Percentiles rank a stretch among this genome's conserved stretches.
Evolutionary conservation across 1,140 invertebrate species (phyloP).

Genomic region (Ceratoteleas bidentatus): DNA sequence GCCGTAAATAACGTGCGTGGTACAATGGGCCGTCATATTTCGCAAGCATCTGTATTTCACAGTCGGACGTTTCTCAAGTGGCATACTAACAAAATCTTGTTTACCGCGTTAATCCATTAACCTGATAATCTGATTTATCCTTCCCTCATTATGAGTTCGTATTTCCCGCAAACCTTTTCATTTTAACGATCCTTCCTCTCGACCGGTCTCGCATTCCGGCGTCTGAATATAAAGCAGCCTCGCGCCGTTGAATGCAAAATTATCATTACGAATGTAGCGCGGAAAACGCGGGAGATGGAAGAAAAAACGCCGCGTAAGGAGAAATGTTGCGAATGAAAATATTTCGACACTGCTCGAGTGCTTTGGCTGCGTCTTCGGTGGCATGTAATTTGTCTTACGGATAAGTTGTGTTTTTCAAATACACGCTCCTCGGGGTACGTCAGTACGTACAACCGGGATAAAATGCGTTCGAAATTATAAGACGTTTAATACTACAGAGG

Average conservation of each 20-base stretch:
- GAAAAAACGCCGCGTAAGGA: neutral
- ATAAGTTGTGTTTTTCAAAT: neutral
- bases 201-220: constrained; percentile 17
- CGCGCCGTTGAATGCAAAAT: constrained; percentile 15
- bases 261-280: neutral
- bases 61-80: constrained; percentile 13
- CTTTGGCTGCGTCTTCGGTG: neutral
- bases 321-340: constrained; percentile 20
- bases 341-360: neutral
- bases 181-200: constrained; percentile 28
- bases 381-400: neutral
- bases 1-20: neutral
- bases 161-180: constrained; percentile 41
- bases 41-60: constrained; percentile 17
- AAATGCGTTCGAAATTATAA: no score
- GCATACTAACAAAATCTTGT: constrained; percentile 32
- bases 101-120: constrained; percentile 44
- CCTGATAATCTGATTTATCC: constrained; percentile 47
- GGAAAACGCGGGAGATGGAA: neutral
- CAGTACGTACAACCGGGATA: no score
- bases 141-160: constrained; percentile 34
- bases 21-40: constrained; percentile 8
- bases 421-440: neutral
- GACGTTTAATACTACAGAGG: no score
- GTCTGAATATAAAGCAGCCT: constrained; percentile 11